Base-by-base conservation (phyloP, 2,888 invertebrate genomes). In the Bhutanitis thaidina region DNA sequence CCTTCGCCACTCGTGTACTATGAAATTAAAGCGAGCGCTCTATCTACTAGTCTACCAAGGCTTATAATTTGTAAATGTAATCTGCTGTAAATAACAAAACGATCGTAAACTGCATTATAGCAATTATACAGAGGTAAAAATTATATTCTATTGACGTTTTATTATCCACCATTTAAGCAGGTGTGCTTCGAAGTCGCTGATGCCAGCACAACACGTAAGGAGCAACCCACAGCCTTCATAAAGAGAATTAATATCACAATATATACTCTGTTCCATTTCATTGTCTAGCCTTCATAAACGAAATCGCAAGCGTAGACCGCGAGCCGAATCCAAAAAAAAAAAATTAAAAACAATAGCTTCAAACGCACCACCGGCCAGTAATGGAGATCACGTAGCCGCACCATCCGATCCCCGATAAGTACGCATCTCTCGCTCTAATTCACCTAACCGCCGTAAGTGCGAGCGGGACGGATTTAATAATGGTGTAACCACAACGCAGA, bases 351-450 rank as follows among this genome's bases (percentile, higher is more conserved):
- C 77, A 82, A 81, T 80, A 78, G 80, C 74, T 76, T 69, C 77
- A 77, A 82, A 80, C 74, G 75, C 78, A 81, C 80, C 78, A 79
- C 74, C 71, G 67, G 64, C 67, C 71, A 71, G 78, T 88, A 87
- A 89, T 89, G 84, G 88, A 80, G 83, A 88, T 86, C 88, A 88
- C 88, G 88, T 85, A 84, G 72, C 65, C 59, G 45, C 52, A 57
- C 52, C 60, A 65, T 70, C 70, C 68, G 77, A 78, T 79, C 76
- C 71, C 70, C 71, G 77, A 78, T 82, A 54, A 58, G 55, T 74
- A 68, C 60, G 64, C 70, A 69, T 84, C 82, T 74, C 79, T 76
- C 80, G 64, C 77, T 86, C 78, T 79, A 78, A 79, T 82, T 77
- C 72, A 71, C 66, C 62, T 52, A 60, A 54, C 58, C 60, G 57